Evolutionary conservation across 2,797 vertebrate species (phyloP), one percentile per base, ranked within the genome.

Genomic region (Thunnus albacares): DNA sequence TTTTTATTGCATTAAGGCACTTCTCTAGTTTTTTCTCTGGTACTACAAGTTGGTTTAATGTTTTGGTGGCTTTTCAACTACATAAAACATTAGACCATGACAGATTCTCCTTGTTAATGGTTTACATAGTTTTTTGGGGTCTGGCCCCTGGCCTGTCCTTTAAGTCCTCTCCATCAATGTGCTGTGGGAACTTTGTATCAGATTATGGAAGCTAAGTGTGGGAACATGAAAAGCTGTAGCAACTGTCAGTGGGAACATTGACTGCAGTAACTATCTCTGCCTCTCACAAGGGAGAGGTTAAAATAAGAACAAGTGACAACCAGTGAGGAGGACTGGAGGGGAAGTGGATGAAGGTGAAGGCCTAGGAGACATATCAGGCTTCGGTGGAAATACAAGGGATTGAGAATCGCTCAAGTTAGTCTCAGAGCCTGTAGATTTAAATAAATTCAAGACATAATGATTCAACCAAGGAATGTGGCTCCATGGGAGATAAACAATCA

Each of bases 281-380:
- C 59, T 81, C 82, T 90, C 89, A 83, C 87, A 78, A 81, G 89
- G 87, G 85, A 91, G 67, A 83, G 75, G 86, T 89, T 92, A 90
- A 89, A 91, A 93, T 86, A 92, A 91, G 92, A 90, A 76, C 68
- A 49, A 83, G 75, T 72, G 83, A 67, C 69, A 78, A 71, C 49
- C 70, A 75, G 60, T 38, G 69, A 85, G 41, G 80, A 81, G 30
- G 63, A 63, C 61, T 62, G 60, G 71, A 63, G 38, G 60, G 67
- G 61, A 68, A 49, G 73, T 66, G 53, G 79, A 80, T 41, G 52
- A 85, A 89, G 83, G 71, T 85, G 77, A 86, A 87, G 75, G 72
- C 75, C 79, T 62, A 8, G 28, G 67, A 89, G 87, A 84, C 84
- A 75, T 57, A 43, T 88, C 75, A 79, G 63, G 84, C 77, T 70